Evolutionary conservation across 2,888 invertebrate genomes (phyloP).

Genomic region (Latheticus oryzae): DNA sequence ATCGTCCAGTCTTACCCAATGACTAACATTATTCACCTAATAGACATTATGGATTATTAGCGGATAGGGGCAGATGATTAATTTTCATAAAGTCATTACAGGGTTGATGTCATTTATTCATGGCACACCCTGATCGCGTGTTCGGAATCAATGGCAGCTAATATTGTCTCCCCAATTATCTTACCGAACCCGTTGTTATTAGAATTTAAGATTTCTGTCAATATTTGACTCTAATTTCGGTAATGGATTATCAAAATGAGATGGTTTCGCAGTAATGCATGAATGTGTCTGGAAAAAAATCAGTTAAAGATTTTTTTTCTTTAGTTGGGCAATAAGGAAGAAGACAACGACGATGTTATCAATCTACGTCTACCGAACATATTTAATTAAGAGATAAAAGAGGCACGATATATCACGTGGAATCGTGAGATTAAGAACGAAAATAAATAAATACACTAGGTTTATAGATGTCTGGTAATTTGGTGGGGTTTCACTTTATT

Average conservation of each 20-base stretch:
- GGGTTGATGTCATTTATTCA: constrained; percentile 56
- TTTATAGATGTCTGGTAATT: constrained; percentile 37
- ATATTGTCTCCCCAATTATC: constrained; percentile 58
- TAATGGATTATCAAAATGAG: constrained; percentile 50
- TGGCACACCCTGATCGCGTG: constrained; percentile 58
- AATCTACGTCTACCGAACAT: constrained; percentile 42
- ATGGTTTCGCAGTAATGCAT: no score
- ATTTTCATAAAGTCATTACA: constrained; percentile 59
- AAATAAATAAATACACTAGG: constrained; percentile 54
- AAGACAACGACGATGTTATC: constrained; percentile 18
- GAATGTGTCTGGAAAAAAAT: no score
- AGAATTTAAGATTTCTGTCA: constrained; percentile 61
- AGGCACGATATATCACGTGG: constrained; percentile 53
- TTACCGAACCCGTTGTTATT: constrained; percentile 50
- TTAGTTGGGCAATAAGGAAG: no score
- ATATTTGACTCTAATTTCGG: constrained; percentile 58
- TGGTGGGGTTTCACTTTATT: constrained; percentile 35
- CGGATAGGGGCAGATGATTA: constrained; percentile 52
- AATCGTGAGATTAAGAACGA: constrained; percentile 52
- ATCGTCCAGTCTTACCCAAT: constrained; percentile 8
- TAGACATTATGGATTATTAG: constrained; percentile 54
- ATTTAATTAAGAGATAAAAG: constrained; percentile 58
- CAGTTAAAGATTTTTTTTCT: no score
- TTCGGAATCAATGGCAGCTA: constrained; percentile 59
- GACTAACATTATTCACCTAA: constrained; percentile 30